phyloP scores from a whole-genome alignment of 2,888 invertebrate genomes.

The Polydrusus tereticollis region DNA sequence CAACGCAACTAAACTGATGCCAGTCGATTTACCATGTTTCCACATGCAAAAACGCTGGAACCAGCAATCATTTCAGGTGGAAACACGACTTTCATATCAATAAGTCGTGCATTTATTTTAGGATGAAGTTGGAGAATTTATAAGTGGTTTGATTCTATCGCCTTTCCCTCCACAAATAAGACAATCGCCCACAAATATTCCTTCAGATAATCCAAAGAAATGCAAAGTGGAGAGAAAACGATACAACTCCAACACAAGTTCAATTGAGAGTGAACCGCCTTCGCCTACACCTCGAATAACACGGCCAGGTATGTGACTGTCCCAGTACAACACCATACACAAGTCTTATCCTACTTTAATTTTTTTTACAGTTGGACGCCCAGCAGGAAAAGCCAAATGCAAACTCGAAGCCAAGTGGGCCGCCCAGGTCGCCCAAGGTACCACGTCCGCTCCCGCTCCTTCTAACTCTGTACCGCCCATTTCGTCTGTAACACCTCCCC shows the following conservation, averaged over 20 bases:
- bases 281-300: slow-evolving; percentile 68
- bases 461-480: slow-evolving; percentile 8
- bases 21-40: no score
- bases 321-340: no score
- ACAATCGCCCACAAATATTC: slow-evolving; percentile 62
- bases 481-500: slow-evolving; percentile 12
- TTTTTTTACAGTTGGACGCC: slow-evolving; percentile 68
- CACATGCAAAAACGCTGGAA: no score
- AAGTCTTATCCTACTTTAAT: slow-evolving; percentile 9
- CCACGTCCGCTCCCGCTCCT: slow-evolving; percentile 51
- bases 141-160: slow-evolving; percentile 72
- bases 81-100: no score
- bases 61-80: no score
- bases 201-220: slow-evolving; percentile 55
- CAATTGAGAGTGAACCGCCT: slow-evolving; percentile 69
- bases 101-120: no score
- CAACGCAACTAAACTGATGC: no score
- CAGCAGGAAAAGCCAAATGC: slow-evolving; percentile 63
- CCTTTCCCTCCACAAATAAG: slow-evolving; percentile 72
- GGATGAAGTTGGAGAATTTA: slow-evolving; percentile 78
- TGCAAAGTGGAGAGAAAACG: slow-evolving; percentile 66
- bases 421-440: slow-evolving; percentile 63
- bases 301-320: slow-evolving; percentile 61
- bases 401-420: slow-evolving; percentile 63
- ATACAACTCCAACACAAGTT: slow-evolving; percentile 70